These are phyloP conservation scores for Heliconius erato DNA, from an alignment of 2,888 invertebrate species.

Conservation along the genomic window DNA sequence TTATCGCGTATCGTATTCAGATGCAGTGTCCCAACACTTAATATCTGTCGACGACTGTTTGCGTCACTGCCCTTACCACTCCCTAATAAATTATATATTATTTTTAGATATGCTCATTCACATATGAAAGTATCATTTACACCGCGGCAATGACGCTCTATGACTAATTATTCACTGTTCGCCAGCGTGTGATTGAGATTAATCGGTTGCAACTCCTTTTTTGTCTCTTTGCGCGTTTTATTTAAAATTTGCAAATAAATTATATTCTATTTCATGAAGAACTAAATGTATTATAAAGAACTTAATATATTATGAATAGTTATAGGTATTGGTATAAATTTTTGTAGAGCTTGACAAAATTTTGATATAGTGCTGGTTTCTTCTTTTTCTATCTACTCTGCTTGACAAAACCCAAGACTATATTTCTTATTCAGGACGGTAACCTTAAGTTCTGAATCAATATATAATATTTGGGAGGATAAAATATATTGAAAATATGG, in stretches of 20 bases:
- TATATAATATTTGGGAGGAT: not conserved
- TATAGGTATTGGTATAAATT: not conserved
- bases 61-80: conserved; percentile 80
- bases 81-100: conserved; percentile 83
- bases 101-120: conserved; percentile 83
- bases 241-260: conserved; percentile 9
- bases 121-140: conserved; percentile 72
- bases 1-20: conserved; percentile 68
- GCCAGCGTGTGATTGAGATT: conserved; percentile 61
- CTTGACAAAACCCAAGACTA: not conserved
- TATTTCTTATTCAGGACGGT: not conserved
- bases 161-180: conserved; percentile 65
- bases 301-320: not conserved
- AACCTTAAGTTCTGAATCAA: not conserved
- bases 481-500: not conserved
- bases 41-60: conserved; percentile 83
- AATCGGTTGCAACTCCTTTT: conserved; percentile 54
- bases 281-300: not conserved
- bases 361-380: not conserved
- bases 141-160: conserved; percentile 70
- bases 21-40: conserved; percentile 79
- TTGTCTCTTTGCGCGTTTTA: conserved; percentile 51
- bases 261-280: not conserved
- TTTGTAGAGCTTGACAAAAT: not conserved
- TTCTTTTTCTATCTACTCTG: not conserved